Evolutionary conservation across 2,113 vertebrate species (phyloP).

Genomic region (Dolichotis patagonum): DNA sequence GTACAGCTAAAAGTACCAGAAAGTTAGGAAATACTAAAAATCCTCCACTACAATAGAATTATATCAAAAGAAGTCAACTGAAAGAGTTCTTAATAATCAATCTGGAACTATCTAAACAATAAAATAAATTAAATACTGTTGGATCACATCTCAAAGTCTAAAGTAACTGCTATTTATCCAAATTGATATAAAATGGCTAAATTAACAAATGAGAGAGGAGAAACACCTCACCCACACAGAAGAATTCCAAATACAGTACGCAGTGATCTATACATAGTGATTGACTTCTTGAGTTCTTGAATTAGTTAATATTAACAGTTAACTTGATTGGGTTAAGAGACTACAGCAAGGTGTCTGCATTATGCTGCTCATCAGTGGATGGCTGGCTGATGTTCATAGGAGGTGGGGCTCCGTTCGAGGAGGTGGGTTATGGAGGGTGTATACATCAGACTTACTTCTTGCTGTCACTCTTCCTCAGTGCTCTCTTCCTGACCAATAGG

Average conservation of each 20-base stretch:
- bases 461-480: not conserved
- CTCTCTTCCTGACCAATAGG: not conserved
- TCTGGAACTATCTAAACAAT: not conserved
- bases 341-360: not conserved
- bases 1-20: not conserved
- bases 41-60: not conserved
- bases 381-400: not conserved
- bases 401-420: not conserved
- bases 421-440: not conserved
- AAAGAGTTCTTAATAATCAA: not conserved
- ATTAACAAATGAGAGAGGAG: not conserved
- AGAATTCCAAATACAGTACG: not conserved
- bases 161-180: not conserved
- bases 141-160: not conserved
- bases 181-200: not conserved
- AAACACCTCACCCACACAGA: not conserved
- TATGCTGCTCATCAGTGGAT: not conserved
- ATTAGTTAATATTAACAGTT: not conserved
- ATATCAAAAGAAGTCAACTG: not conserved
- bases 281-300: not conserved
- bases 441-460: not conserved
- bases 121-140: not conserved
- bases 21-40: constrained; percentile 1
- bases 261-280: not conserved
- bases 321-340: not conserved